Evolutionary conservation across 2,113 vertebrate genomes (phyloP).

Genomic region (Phodopus roborovskii): DNA sequence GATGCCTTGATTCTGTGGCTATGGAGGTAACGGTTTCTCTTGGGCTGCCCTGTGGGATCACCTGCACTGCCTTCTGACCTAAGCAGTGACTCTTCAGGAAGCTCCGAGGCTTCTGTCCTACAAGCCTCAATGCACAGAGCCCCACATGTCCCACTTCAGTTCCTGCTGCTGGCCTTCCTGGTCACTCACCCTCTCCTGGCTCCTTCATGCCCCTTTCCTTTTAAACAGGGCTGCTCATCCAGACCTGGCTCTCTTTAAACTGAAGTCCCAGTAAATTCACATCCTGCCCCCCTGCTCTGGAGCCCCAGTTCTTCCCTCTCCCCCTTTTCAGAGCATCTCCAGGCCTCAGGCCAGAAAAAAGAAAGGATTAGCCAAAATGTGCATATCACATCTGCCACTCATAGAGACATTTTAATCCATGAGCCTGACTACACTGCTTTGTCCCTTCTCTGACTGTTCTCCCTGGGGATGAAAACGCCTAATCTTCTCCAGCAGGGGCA

Average conservation of each 20-base stretch:
- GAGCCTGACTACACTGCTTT: neutral
- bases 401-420: conserved; percentile 36
- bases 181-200: neutral
- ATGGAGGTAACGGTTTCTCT: neutral
- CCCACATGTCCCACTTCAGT: neutral
- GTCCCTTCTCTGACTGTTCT: conserved; percentile 38
- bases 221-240: neutral
- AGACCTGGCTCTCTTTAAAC: neutral
- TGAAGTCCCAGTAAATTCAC: neutral
- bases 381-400: conserved; percentile 35
- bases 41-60: neutral
- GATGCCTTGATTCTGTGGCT: neutral
- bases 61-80: neutral
- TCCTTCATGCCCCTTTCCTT: neutral
- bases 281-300: neutral
- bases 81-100: neutral
- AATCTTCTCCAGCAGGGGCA: conserved; percentile 18
- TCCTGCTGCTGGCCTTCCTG: neutral
- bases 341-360: conserved; percentile 38
- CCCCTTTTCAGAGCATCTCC: neutral
- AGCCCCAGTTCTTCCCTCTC: neutral
- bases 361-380: conserved; percentile 59
- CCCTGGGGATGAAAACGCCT: conserved; percentile 43
- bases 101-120: neutral
- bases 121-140: neutral